Evolutionary conservation across 2,113 vertebrate species (phyloP).

Genomic region (Platycercus adscitus): DNA sequence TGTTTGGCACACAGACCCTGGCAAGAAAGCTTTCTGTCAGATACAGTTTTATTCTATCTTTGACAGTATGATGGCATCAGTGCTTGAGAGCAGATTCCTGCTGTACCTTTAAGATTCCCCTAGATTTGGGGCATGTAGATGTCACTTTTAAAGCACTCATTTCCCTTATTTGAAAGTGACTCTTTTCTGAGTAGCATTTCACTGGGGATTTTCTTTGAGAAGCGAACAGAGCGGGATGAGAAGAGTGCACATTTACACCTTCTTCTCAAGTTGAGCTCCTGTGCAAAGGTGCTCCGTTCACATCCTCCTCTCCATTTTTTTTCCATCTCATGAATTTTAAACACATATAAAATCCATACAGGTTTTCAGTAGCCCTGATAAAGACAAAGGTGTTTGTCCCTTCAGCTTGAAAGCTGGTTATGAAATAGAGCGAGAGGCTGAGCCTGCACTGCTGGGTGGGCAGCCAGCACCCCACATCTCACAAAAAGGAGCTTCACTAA

Average conservation of each 20-base stretch:
- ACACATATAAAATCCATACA: neutral
- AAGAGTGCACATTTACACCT: constrained; percentile 44
- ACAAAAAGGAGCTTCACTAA: neutral
- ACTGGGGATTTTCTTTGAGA: constrained; percentile 50
- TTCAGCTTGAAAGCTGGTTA: neutral
- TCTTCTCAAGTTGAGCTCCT: constrained; percentile 19
- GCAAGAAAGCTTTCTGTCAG: neutral
- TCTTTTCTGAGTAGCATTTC: constrained; percentile 36
- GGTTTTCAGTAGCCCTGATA: neutral
- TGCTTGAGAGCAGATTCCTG: neutral
- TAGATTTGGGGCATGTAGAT: constrained; percentile 41
- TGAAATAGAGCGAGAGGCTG: accelerated
- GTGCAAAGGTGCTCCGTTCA: neutral
- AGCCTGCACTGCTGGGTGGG: neutral
- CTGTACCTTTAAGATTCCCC: neutral
- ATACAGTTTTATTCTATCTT: neutral
- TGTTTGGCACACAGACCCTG: neutral
- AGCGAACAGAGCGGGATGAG: constrained; percentile 38
- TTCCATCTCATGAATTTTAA: neutral
- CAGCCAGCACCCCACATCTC: neutral
- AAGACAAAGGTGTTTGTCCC: neutral
- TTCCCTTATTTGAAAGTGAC: constrained; percentile 27
- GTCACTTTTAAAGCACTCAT: constrained; percentile 24
- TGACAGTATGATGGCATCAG: neutral
- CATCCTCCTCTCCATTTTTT: neutral